These are phyloP conservation scores for Drosophila phalerata DNA, from an alignment of 2,888 invertebrate species.

Conservation along the genomic window DNA sequence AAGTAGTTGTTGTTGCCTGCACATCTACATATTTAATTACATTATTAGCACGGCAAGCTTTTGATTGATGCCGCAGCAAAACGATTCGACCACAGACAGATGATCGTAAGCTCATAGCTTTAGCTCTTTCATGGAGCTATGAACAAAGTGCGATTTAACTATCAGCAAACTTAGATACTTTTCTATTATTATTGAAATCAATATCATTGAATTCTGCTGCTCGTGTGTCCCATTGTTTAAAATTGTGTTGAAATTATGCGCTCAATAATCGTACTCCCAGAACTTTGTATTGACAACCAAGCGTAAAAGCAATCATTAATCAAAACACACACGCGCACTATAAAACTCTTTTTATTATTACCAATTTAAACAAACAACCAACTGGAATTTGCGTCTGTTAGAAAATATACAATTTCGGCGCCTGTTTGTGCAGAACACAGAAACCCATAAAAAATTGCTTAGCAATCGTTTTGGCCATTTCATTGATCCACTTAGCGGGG, in stretches of 20 bases:
- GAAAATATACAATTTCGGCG: slow-evolving; percentile 31
- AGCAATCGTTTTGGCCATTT: slow-evolving; percentile 31
- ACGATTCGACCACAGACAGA: slow-evolving; percentile 55
- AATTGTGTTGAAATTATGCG: slow-evolving; percentile 38
- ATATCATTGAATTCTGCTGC: slow-evolving; percentile 21
- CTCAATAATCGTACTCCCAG: slow-evolving; percentile 7
- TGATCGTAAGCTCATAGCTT: neutral
- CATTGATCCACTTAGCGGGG: slow-evolving; percentile 51
- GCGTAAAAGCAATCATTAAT: slow-evolving; percentile 73
- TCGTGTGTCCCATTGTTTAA: slow-evolving; percentile 24
- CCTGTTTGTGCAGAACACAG: slow-evolving; percentile 72
- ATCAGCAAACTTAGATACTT: slow-evolving; percentile 5
- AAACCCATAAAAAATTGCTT: slow-evolving; percentile 44
- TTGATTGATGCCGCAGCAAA: slow-evolving; percentile 76
- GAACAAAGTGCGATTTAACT: slow-evolving; percentile 9
- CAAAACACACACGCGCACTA: slow-evolving; percentile 75
- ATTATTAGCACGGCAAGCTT: slow-evolving; percentile 78
- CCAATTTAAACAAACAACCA: slow-evolving; percentile 48
- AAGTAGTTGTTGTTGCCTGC: slow-evolving; percentile 21
- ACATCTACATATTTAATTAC: slow-evolving; percentile 80
- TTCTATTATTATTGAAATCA: slow-evolving; percentile 36
- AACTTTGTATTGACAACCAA: slow-evolving; percentile 11
- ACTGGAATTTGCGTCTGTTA: slow-evolving; percentile 38
- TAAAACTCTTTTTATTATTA: slow-evolving; percentile 56
- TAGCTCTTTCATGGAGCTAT: neutral